Evolutionary conservation across 2,888 invertebrate genomes (phyloP).

Genomic region (Drosophila conformis): DNA sequence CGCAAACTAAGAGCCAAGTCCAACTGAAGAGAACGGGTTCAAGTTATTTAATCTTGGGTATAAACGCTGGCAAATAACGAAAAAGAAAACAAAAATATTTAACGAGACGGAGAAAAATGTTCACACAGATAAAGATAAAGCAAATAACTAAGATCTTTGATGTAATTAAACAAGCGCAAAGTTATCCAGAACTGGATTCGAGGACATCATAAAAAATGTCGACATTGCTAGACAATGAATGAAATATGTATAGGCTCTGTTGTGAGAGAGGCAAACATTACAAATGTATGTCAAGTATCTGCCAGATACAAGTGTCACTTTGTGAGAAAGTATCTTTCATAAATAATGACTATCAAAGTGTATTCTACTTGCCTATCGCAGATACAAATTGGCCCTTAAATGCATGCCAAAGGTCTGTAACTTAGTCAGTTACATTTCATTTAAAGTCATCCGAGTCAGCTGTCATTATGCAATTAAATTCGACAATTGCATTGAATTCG

Average conservation of each 20-base stretch:
- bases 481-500: not conserved
- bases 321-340: conserved; percentile 6
- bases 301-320: not conserved
- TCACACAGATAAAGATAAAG: conserved; percentile 31
- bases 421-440: not conserved
- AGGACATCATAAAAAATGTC: conserved; percentile 15
- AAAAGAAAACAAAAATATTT: conserved; percentile 1
- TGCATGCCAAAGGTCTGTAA: not conserved
- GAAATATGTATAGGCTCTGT: not conserved
- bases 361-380: not conserved
- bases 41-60: conserved; percentile 41
- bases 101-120: conserved; percentile 15
- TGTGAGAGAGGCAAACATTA: not conserved
- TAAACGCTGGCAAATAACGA: conserved; percentile 13
- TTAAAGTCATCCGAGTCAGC: not conserved
- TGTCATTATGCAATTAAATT: not conserved
- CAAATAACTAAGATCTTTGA: conserved; percentile 34
- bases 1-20: conserved; percentile 15
- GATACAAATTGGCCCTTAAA: not conserved
- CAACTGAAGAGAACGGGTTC: conserved; percentile 38
- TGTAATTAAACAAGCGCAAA: conserved; percentile 33
- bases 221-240: conserved; percentile 1
- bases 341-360: not conserved
- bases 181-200: conserved; percentile 14
- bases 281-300: conserved; percentile 1